Base-by-base conservation (phyloP, 2,888 invertebrate genomes). In the Nomada fabriciana region DNA sequence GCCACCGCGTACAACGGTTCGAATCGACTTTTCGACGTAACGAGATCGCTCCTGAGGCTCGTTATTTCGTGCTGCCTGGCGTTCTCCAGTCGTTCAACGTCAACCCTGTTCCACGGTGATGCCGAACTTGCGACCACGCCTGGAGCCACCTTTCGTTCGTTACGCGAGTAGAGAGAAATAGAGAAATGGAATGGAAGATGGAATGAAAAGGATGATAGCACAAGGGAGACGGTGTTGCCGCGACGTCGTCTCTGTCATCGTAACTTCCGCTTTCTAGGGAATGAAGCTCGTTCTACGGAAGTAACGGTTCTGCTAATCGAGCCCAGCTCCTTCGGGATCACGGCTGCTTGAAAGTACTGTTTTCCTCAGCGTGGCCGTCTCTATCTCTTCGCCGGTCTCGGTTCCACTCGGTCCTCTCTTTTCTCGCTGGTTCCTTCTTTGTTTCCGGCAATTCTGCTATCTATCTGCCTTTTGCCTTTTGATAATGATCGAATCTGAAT, bases 301-400 rank as follows among this genome's bases (percentile, higher is more conserved):
- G 88, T 82, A 88, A 88, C 88, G 81, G 84, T 76, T 78, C 82
- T 83, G 83, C 87, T 88, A 88, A 88, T 88, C 86, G 88, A 86
- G 86, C 84, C 67, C 61, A 43, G 61, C 76, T 86, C 88, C 88
- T 85, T 53, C 77, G 88, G 86, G 87, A 88, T 84, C 81, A 80
- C 64, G 76, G 64, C 57, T 68, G 73, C 74, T 81, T 59, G 78
- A 65, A 72, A 75, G 60, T 75, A 76, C 71, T 64, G 81, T 83
- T 65, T 60, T 74, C 67, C 64, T 65, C 65, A 29, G 15, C 18
- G 25, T 55, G 36, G 36, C 36, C 36, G 36, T 50, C 29, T 13
- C 11, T 61, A 50, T 47, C 64, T 13, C 43, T 23, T 36, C 36
- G 36, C 7, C 36, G 36, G 43, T 61, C 23, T 25, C 50, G 43